phyloP scores from a whole-genome alignment of 1,140 invertebrate species.

The Drosophila tristis region DNA sequence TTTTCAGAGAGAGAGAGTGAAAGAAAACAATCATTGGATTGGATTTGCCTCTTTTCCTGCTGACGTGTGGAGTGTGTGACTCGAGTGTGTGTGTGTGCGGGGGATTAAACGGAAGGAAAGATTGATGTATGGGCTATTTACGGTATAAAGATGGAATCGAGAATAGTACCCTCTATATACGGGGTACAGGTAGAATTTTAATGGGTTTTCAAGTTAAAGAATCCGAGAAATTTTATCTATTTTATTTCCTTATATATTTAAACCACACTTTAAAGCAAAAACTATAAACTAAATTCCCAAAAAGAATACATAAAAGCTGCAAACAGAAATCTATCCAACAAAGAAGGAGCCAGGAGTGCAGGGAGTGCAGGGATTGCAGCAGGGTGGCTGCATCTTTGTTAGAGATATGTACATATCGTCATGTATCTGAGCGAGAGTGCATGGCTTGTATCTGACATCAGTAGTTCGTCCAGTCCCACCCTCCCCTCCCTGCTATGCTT shows the following conservation, averaged over 20 bases:
- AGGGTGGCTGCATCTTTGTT: slow-evolving; percentile 44
- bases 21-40: not conserved
- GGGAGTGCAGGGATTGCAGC: slow-evolving; percentile 12
- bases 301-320: slow-evolving; percentile 49
- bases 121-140: slow-evolving; percentile 18
- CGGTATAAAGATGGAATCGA: not conserved
- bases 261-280: slow-evolving; percentile 33
- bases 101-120: slow-evolving; percentile 14
- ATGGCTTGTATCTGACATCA: slow-evolving; percentile 61
- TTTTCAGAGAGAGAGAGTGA: not conserved
- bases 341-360: slow-evolving; percentile 7
- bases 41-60: slow-evolving; percentile 16
- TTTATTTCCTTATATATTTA: not conserved
- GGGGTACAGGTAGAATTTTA: too few species aligned
- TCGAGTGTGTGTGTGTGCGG: not conserved
- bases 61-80: not conserved
- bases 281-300: slow-evolving; percentile 22
- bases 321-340: slow-evolving; percentile 42
- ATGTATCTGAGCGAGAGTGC: slow-evolving; percentile 46
- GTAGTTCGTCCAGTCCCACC: slow-evolving; percentile 4
- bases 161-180: too few species aligned
- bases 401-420: slow-evolving; percentile 59
- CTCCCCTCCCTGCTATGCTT: slow-evolving; percentile 11
- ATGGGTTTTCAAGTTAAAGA: too few species aligned
- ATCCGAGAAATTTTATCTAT: too few species aligned